Percentiles rank a stretch among this genome's conserved stretches.
Conservation (phyloP, 2,888 invertebrate species). For the Adelognathus sp. region DNA sequence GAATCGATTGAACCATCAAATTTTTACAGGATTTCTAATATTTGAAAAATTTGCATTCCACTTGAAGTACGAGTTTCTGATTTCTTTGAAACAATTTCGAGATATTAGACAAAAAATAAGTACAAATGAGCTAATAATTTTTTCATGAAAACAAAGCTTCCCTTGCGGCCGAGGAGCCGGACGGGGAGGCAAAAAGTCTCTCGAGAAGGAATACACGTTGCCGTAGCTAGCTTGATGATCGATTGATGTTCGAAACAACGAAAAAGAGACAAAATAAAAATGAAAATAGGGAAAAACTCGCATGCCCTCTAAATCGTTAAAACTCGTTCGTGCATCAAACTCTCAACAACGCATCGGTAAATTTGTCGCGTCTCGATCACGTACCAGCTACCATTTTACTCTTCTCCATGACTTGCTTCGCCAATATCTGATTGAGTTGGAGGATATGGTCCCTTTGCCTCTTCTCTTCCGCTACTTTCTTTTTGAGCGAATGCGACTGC, state of each 20-base stretch:
- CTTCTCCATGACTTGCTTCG: conserved; percentile 96
- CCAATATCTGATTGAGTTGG: conserved; percentile 95
- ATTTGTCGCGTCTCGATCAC: conserved; percentile 70
- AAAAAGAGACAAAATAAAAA: background rate
- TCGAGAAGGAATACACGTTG: conserved; percentile 20
- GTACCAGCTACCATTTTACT: conserved; percentile 97
- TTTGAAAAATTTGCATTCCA: no score
- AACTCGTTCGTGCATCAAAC: conserved; percentile 11
- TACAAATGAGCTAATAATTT: no score
- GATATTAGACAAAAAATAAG: no score
- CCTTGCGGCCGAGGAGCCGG: no score
- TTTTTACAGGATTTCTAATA: no score
- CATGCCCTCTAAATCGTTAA: conserved; percentile 24
- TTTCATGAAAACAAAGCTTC: no score
- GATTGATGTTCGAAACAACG: conserved; percentile 8
- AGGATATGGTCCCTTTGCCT: conserved; percentile 93
- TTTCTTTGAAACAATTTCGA: no score
- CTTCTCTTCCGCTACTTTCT: conserved; percentile 92
- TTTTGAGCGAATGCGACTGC: conserved; percentile 83
- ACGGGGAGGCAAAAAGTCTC: no score
- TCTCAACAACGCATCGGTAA: background rate
- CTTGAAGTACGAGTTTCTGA: no score
- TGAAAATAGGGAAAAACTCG: conserved; percentile 41
- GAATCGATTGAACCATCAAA: no score
- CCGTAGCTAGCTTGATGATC: conserved; percentile 5